Conservation (phyloP, 1,140 invertebrate species). For the Drosophila ambigua region DNA sequence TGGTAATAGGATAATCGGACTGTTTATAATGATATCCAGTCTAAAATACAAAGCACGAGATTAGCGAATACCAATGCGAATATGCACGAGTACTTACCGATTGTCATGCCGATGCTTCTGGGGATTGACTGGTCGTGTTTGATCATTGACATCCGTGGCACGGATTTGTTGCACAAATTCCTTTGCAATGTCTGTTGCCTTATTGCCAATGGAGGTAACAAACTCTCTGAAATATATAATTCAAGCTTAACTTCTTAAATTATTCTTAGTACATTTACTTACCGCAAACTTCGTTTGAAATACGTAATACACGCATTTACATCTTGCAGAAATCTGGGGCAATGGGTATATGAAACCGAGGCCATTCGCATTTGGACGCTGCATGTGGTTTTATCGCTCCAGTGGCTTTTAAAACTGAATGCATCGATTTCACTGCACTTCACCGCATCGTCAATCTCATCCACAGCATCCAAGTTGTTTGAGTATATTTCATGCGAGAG, state of each 20-base stretch:
- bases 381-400: constrained; percentile 84
- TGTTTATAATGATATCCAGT: constrained; percentile 92
- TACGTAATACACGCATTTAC: constrained; percentile 91
- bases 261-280: constrained; percentile 9
- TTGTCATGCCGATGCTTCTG: constrained; percentile 44
- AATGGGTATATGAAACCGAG: constrained; percentile 97
- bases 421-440: constrained; percentile 84
- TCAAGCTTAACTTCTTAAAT: too few species aligned
- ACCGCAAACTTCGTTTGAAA: constrained; percentile 87
- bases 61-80: background rate
- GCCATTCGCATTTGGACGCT: constrained; percentile 90
- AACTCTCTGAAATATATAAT: constrained; percentile 87
- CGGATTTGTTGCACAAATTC: constrained; percentile 91
- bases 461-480: constrained; percentile 29
- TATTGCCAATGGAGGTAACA: constrained; percentile 92
- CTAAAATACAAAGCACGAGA: constrained; percentile 40
- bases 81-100: constrained; percentile 29
- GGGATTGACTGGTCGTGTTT: constrained; percentile 34
- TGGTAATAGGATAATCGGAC: constrained; percentile 95
- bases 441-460: constrained; percentile 32
- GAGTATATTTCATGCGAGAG: constrained; percentile 85
- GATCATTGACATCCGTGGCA: constrained; percentile 48
- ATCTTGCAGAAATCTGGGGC: constrained; percentile 93
- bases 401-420: constrained; percentile 88
- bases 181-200: constrained; percentile 96